Conservation (phyloP, 2,113 vertebrate species). For the Machaerirhynchus nigripectus region DNA sequence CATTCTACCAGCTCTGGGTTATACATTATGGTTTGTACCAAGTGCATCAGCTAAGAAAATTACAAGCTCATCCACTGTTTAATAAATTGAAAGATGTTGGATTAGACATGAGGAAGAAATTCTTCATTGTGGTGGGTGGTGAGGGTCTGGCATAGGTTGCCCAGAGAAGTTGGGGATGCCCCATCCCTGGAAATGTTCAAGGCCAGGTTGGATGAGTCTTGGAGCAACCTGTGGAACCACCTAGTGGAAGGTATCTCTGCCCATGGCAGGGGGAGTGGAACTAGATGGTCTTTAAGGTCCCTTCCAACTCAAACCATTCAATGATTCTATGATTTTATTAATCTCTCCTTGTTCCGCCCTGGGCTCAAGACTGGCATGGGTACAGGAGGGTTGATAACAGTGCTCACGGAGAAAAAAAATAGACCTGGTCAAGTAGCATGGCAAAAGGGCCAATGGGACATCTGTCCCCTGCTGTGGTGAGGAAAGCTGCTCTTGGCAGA, state of each 20-base stretch:
- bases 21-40: background rate
- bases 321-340: background rate
- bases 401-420: rapidly evolving
- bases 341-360: background rate
- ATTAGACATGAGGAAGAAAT: background rate
- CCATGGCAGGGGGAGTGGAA: background rate
- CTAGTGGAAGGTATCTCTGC: background rate
- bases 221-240: background rate
- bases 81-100: background rate
- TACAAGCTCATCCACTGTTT: background rate
- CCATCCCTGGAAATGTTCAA: background rate
- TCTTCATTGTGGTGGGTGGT: background rate
- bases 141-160: background rate
- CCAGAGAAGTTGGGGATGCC: background rate
- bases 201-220: background rate
- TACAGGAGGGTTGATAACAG: background rate
- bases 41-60: background rate
- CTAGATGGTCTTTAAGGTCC: background rate
- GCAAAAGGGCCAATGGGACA: background rate
- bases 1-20: background rate
- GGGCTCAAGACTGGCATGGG: rapidly evolving
- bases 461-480: background rate
- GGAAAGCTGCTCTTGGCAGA: background rate
- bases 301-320: background rate
- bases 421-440: background rate